Conservation (phyloP, 2,113 vertebrate genomes). For the Tylochromis polylepis region DNA sequence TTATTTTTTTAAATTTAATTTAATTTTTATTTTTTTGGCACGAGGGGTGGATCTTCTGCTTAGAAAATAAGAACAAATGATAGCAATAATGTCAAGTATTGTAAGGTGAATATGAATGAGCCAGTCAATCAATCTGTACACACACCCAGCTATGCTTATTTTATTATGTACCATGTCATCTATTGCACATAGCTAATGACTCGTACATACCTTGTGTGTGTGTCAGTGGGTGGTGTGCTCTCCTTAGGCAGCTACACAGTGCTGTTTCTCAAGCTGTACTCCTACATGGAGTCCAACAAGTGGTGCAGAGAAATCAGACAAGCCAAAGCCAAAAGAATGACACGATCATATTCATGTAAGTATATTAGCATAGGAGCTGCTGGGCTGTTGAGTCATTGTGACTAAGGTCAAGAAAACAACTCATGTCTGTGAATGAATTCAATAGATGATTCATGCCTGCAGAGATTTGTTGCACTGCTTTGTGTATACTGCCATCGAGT, state of each 20-base stretch:
- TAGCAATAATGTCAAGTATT: neutral
- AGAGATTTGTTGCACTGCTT: neutral
- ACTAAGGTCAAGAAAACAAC: neutral
- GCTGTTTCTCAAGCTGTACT: conserved; percentile 86
- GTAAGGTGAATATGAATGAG: neutral
- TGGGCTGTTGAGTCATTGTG: neutral
- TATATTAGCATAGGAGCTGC: neutral
- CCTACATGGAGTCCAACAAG: conserved; percentile 83
- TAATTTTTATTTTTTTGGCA: neutral
- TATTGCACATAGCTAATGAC: neutral
- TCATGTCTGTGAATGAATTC: neutral
- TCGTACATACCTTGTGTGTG: neutral
- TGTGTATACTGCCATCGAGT: conserved; percentile 12
- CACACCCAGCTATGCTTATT: neutral
- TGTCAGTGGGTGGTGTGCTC: conserved; percentile 78
- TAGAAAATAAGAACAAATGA: neutral
- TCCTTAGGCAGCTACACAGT: conserved; percentile 77
- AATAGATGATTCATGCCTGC: neutral
- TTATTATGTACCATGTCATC: neutral
- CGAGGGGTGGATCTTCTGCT: neutral
- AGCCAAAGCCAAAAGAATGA: conserved; percentile 67
- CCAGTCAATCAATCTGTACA: neutral
- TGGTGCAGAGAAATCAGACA: conserved; percentile 80
- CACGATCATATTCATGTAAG: conserved; percentile 78
- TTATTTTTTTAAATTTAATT: too few relatives aligned